phyloP scores from a whole-genome alignment of 2,888 invertebrate species.

The Leucoptera coffeella region DNA sequence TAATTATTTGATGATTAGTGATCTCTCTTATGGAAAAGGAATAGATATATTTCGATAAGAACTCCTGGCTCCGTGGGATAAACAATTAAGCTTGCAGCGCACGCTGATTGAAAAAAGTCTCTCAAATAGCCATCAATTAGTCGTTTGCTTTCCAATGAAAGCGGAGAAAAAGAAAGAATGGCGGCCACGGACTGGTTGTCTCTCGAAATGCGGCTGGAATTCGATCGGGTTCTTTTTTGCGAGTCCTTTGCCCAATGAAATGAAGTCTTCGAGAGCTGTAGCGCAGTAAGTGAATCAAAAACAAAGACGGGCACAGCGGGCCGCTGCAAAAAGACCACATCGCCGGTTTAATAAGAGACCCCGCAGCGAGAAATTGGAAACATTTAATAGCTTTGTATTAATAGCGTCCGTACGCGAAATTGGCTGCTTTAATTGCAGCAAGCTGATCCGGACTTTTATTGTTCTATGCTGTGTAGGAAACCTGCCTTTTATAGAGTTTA shows the following conservation, averaged over 20 bases:
- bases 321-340: slow-evolving; percentile 13
- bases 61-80: slow-evolving; percentile 21
- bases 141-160: background rate
- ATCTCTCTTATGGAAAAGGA: no score
- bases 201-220: slow-evolving; percentile 2
- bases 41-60: slow-evolving; percentile 20
- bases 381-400: slow-evolving; percentile 25
- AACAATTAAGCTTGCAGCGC: no score
- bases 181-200: background rate
- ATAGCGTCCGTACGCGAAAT: slow-evolving; percentile 29
- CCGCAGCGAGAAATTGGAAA: slow-evolving; percentile 25
- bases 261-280: slow-evolving; percentile 8
- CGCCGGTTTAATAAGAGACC: slow-evolving; percentile 18
- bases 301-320: slow-evolving; percentile 16
- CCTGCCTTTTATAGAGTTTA: no score
- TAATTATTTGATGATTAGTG: slow-evolving; percentile 35
- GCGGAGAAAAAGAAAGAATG: background rate
- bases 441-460: no score
- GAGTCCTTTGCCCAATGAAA: slow-evolving; percentile 2
- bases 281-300: slow-evolving; percentile 27
- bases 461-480: no score
- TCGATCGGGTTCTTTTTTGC: slow-evolving; percentile 2
- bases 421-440: slow-evolving; percentile 29
- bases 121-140: no score
- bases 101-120: no score